Evolutionary conservation across 2,888 invertebrate species (phyloP).

Genomic region (Kryphioiulus occultus): DNA sequence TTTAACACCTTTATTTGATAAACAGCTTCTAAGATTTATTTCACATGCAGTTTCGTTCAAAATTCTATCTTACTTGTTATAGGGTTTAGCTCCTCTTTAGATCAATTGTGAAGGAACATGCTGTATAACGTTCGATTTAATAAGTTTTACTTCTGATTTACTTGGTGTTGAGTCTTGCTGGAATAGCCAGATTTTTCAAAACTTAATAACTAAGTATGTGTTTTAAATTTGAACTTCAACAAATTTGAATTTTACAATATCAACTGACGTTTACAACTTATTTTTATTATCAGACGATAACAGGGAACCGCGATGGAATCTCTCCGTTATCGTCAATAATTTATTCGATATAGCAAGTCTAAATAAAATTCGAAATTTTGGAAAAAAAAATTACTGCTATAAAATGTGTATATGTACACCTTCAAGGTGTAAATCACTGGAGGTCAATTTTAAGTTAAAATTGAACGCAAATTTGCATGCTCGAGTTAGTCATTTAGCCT

Average conservation of each 20-base stretch:
- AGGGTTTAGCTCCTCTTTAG: neutral
- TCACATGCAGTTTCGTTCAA: neutral
- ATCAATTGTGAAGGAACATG: neutral
- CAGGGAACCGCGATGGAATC: neutral
- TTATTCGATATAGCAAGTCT: neutral
- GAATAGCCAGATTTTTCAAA: neutral
- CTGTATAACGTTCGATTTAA: neutral
- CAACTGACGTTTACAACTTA: neutral
- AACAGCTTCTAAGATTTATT: too few relatives aligned
- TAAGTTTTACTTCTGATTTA: neutral
- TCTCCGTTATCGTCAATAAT: neutral
- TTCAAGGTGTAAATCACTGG: neutral
- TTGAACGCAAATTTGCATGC: neutral
- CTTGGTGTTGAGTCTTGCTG: neutral
- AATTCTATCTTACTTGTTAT: neutral
- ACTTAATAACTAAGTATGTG: neutral
- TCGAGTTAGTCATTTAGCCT: neutral
- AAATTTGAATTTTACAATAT: neutral
- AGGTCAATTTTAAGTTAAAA: neutral
- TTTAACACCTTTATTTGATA: too few relatives aligned
- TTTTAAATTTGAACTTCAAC: neutral
- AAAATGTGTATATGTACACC: neutral
- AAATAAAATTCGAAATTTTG: neutral
- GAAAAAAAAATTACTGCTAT: neutral
- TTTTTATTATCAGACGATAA: neutral